Percentiles rank a stretch among this genome's conserved stretches.
Conservation (phyloP, 1,140 invertebrate species). For the Oscheius sp. region DNA sequence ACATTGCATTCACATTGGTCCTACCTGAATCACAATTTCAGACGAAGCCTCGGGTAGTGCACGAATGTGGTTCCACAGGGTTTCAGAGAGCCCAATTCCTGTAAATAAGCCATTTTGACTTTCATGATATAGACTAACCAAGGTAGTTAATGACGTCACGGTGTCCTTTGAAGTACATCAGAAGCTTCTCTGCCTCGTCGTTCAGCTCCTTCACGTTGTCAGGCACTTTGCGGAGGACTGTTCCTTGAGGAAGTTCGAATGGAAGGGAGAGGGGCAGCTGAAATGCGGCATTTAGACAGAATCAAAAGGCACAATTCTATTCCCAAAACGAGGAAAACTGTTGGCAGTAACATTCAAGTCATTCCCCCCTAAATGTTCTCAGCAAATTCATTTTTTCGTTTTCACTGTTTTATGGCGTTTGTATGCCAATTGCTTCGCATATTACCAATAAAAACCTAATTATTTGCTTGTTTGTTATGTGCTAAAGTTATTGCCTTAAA, state of each 20-base stretch:
- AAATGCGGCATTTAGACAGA: no score
- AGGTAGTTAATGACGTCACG: constrained; percentile 36
- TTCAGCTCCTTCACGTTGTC: constrained; percentile 26
- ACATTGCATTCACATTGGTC: no score
- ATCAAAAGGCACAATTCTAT: not conserved
- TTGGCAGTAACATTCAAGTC: constrained; percentile 10
- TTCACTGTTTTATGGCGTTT: no score
- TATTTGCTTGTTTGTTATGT: no score
- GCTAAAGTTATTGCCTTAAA: no score
- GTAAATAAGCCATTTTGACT: not conserved
- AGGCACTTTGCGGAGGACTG: constrained; percentile 6
- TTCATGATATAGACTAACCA: constrained; percentile 7
- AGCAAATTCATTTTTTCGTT: no score
- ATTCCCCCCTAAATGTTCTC: not conserved
- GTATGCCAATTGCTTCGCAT: no score
- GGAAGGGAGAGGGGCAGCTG: no score
- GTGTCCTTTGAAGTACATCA: constrained; percentile 40
- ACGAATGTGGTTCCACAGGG: constrained; percentile 34
- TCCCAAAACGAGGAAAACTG: not conserved
- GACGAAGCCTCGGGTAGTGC: constrained; percentile 22
- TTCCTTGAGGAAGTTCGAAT: not conserved
- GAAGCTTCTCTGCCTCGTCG: constrained; percentile 37
- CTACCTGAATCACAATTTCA: constrained; percentile 29
- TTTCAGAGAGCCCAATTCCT: constrained; percentile 32
- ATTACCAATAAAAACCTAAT: no score